Evolutionary conservation across 1,140 invertebrate genomes (phyloP), one percentile per base, ranked within the genome.

Genomic region (Dryas iulia): DNA sequence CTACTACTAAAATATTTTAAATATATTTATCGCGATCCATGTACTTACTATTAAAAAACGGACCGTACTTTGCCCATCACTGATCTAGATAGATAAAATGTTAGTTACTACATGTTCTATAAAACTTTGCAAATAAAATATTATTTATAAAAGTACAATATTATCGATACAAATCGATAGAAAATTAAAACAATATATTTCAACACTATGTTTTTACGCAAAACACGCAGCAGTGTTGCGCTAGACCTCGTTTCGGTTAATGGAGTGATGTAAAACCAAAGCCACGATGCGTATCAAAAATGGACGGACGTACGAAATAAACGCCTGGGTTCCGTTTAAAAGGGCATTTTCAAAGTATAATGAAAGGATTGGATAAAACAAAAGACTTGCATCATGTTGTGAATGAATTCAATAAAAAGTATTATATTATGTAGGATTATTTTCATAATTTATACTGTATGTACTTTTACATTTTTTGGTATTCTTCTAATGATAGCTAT

Each of bases 271-370:
- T 66, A 58, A 56, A 65, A 52, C 56, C n/a, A n/a, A n/a, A n/a
- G 56, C 59, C 60, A 39, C 70, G 70, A 72, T 72, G 62, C 65
- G 39, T 67, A 72, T 72, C 70, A 60, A 35, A 28, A 72, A 63
- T 56, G 30, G 57, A 39, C 70, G 70, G 70, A 72, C 65, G 69
- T 66, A 30, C 39, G 53, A 30, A 63, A 67, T 65, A 59, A 60
- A 71, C 18, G 64, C 59, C 14, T 24, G 30, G 47, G 59, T 69
- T 62, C 54, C 39, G 60, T 62, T 18, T 28, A 39, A 53, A 62
- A 52, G 39, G 39, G 39, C 39, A 47, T 47, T 47, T 21, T 21
- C 18, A 21, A 47, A 47, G 21, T 47, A 47, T 18, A 47, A 47
- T 47, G 14, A 8, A 47, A 47, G 14, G 2, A 47, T 47, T 47